These are phyloP conservation scores for Octodon degus DNA, from an alignment of 2,113 vertebrate genomes.

Conservation along the genomic window DNA sequence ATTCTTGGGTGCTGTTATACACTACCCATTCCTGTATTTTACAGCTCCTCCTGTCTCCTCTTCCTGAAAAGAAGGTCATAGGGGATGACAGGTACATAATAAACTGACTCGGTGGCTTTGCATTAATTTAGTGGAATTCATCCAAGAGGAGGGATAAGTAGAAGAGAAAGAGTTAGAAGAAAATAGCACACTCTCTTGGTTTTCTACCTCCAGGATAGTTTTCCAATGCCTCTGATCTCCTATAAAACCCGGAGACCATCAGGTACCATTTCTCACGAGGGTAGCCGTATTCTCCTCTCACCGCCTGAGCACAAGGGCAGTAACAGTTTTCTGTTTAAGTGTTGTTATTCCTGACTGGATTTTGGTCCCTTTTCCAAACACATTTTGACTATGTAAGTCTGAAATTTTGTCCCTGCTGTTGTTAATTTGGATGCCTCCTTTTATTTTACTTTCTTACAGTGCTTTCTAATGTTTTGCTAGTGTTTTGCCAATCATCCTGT, in stretches of 20 bases:
- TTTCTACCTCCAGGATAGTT: not conserved
- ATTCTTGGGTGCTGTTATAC: not conserved
- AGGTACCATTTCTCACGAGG: no score
- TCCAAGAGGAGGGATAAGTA: not conserved
- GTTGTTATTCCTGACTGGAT: not conserved
- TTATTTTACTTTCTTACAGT: not conserved
- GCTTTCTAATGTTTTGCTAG: not conserved
- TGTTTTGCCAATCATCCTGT: not conserved
- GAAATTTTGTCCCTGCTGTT: not conserved
- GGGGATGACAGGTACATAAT: not conserved
- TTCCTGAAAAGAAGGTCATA: not conserved
- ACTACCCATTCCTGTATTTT: not conserved
- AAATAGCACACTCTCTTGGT: not conserved
- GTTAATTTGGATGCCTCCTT: not conserved
- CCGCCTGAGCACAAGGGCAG: not conserved
- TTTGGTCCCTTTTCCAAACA: not conserved
- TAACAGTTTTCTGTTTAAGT: not conserved
- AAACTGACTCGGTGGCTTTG: not conserved
- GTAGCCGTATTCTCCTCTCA: not conserved
- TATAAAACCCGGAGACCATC: not conserved
- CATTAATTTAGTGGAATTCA: not conserved
- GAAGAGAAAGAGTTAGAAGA: not conserved
- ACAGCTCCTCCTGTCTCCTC: not conserved
- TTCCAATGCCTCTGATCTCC: not conserved
- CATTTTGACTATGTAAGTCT: not conserved